These are phyloP conservation scores for Brachypalpus laphriformis DNA, from an alignment of 2,888 invertebrate species.

Conservation along the genomic window DNA sequence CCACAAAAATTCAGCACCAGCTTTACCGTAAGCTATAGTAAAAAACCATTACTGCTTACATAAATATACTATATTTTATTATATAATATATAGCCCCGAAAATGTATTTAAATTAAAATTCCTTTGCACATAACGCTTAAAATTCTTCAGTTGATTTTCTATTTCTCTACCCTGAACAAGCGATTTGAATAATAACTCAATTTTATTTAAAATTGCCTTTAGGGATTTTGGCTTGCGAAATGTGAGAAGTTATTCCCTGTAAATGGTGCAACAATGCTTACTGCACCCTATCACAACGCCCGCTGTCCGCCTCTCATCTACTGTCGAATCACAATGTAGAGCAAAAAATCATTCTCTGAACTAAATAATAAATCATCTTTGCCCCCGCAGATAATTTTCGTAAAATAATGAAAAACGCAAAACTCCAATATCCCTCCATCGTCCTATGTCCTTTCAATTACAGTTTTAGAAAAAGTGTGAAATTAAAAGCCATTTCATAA, in stretches of 20 bases:
- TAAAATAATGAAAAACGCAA: slow-evolving; percentile 42
- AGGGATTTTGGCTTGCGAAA: not conserved
- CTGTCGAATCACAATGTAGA: not conserved
- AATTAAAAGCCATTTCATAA: slow-evolving; percentile 69
- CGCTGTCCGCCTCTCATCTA: not conserved
- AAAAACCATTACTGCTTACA: too few relatives aligned
- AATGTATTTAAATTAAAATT: too few relatives aligned
- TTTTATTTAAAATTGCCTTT: not conserved
- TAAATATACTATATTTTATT: too few relatives aligned
- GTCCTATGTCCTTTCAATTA: slow-evolving; percentile 55
- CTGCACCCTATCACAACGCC: not conserved
- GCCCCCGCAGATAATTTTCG: slow-evolving; percentile 41
- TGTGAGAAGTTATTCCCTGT: not conserved
- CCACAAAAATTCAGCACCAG: too few relatives aligned
- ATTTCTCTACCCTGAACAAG: too few relatives aligned
- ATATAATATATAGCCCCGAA: too few relatives aligned
- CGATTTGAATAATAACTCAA: not conserved
- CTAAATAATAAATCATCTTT: slow-evolving; percentile 62
- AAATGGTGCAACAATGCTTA: not conserved
- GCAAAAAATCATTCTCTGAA: not conserved
- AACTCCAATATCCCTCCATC: slow-evolving; percentile 23
- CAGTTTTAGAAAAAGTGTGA: slow-evolving; percentile 58
- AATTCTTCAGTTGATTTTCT: too few relatives aligned
- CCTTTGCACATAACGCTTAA: too few relatives aligned
- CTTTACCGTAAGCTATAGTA: too few relatives aligned